A percentile compares a stretch with the other conserved stretches of the same genome.
phyloP scores from a whole-genome alignment of 2,797 vertebrate species.

The Pteronotus mesoamericanus region DNA sequence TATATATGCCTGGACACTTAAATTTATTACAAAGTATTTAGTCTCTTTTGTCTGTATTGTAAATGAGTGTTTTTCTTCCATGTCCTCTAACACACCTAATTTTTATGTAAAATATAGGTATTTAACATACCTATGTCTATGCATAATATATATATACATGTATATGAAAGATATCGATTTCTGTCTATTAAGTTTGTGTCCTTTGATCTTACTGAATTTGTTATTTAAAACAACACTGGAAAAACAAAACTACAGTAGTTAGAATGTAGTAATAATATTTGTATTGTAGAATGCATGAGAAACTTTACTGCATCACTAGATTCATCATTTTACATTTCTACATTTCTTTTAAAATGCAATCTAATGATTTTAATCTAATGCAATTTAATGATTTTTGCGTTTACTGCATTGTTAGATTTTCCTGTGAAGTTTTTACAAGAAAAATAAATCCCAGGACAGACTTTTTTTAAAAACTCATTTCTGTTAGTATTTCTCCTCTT shows the following conservation, averaged over 20 bases:
- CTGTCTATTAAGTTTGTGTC: not conserved
- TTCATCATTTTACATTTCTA: too few species aligned
- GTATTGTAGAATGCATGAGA: not conserved
- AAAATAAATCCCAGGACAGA: not conserved
- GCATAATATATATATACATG: not conserved
- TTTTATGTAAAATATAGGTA: not conserved
- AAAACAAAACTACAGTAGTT: not conserved
- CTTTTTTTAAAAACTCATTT: slow-evolving; percentile 13
- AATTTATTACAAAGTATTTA: not conserved
- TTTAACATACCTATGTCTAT: not conserved
- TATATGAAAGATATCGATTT: not conserved
- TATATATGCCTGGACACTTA: not conserved
- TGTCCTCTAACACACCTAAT: not conserved
- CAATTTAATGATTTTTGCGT: too few species aligned
- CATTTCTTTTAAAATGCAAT: too few species aligned
- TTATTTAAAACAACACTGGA: not conserved
- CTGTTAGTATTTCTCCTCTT: not conserved
- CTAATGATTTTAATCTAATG: too few species aligned
- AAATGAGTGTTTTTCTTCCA: not conserved
- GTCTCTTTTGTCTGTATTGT: not conserved
- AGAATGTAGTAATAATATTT: not conserved
- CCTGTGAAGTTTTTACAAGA: too few species aligned
- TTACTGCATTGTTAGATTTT: not conserved
- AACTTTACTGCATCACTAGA: not conserved
- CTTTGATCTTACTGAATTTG: not conserved